A percentile compares a stretch with the other conserved stretches of the same genome.
These are phyloP conservation scores for Ichneumoninae sp. DNA, from an alignment of 2,888 invertebrate species.

Conservation along the genomic window DNA sequence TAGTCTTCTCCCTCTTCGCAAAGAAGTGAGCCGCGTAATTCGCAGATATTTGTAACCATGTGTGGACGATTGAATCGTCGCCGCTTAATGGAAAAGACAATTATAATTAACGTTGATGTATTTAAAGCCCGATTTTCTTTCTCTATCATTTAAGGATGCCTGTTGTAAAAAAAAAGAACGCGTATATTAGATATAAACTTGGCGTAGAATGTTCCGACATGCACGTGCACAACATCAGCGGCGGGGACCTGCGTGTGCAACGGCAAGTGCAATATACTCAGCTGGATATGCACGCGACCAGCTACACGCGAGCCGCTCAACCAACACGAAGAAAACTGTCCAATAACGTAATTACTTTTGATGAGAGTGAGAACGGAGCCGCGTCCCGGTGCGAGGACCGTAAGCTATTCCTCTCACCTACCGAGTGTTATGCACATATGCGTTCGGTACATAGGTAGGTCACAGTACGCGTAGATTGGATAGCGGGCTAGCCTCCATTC, in stretches of 20 bases:
- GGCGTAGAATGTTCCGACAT: neutral
- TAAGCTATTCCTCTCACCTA: conserved; percentile 61
- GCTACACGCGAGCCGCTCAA: conserved; percentile 8
- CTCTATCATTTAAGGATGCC: neutral
- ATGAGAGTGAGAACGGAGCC: conserved; percentile 59
- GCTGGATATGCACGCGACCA: conserved; percentile 11
- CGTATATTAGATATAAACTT: neutral
- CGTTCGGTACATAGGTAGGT: conserved; percentile 3
- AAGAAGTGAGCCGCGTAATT: neutral
- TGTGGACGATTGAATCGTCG: neutral
- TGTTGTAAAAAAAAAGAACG: neutral
- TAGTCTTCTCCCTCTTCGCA: too few species aligned
- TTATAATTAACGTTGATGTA: neutral
- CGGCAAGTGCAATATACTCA: conserved; percentile 4
- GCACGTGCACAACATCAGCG: neutral
- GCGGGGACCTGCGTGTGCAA: neutral
- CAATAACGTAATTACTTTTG: conserved; percentile 78
- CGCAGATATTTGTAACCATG: neutral
- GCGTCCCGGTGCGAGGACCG: conserved; percentile 49
- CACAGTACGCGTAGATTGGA: conserved; percentile 50
- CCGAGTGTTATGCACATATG: conserved; percentile 11
- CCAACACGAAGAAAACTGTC: conserved; percentile 62
- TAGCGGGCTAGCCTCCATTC: conserved; percentile 43
- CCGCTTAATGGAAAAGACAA: neutral
- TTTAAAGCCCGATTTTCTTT: neutral